These are phyloP conservation scores for Strix uralensis DNA, from an alignment of 2,113 vertebrate species.

Conservation along the genomic window DNA sequence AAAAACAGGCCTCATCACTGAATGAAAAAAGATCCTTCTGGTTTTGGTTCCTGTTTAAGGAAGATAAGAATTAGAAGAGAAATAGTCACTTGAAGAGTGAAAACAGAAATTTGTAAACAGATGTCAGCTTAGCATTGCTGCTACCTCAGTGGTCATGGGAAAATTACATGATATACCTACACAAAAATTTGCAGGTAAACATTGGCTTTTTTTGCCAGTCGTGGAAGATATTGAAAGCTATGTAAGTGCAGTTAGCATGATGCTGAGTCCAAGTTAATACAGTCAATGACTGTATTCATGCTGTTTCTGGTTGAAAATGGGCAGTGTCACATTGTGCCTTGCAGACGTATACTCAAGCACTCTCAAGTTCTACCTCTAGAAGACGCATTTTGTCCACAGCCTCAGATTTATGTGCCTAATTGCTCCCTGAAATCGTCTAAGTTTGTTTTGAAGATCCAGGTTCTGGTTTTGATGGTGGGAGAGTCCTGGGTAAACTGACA, in stretches of 20 bases:
- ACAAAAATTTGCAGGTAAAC: not conserved
- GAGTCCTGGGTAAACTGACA: not conserved
- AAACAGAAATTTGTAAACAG: not conserved
- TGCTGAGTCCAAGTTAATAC: not conserved
- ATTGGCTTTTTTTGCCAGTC: not conserved
- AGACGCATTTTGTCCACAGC: not conserved
- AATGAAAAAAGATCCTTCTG: not conserved
- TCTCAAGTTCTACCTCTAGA: not conserved
- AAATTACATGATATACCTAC: not conserved
- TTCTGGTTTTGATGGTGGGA: not conserved
- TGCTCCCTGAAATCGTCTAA: not conserved
- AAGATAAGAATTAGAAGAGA: conserved; percentile 16
- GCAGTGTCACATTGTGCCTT: not conserved
- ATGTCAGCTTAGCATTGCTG: not conserved
- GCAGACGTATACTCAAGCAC: not conserved
- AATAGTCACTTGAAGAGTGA: not conserved
- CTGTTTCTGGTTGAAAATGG: not conserved
- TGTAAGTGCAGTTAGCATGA: fast-evolving
- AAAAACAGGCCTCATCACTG: not conserved
- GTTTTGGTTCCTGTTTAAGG: not conserved
- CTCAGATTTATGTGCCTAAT: not conserved
- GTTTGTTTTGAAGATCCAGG: not conserved
- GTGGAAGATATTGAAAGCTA: not conserved
- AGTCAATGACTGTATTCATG: not conserved
- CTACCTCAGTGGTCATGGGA: not conserved